A percentile compares a stretch with the other conserved stretches of the same genome.
Evolutionary conservation across 2,888 invertebrate species (phyloP).

Genomic region (Cancer borealis): DNA sequence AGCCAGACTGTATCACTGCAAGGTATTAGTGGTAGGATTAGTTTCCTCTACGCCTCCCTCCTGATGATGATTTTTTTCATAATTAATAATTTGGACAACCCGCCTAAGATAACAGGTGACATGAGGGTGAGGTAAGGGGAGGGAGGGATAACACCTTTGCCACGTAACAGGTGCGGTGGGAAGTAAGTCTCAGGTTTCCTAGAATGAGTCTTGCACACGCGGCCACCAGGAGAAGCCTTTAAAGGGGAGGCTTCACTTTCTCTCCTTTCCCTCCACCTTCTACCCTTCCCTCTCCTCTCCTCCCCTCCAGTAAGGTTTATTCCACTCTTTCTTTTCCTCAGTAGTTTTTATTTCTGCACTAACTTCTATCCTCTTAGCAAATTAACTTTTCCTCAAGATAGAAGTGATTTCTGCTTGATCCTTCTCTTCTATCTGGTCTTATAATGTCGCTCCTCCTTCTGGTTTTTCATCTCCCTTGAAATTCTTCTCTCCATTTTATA

Average conservation of each 20-base stretch:
- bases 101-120: background rate
- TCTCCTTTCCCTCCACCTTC: background rate
- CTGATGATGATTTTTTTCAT: no score
- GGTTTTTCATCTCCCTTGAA: background rate
- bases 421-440: background rate
- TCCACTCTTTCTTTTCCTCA: background rate
- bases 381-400: background rate
- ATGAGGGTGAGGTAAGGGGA: background rate
- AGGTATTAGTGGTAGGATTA: background rate
- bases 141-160: background rate
- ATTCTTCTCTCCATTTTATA: background rate
- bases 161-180: background rate
- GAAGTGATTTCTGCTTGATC: background rate
- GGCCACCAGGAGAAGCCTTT: background rate
- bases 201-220: slow-evolving; percentile 5
- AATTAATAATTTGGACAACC: background rate
- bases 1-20: background rate
- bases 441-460: background rate
- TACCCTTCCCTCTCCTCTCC: background rate
- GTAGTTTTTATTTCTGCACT: background rate
- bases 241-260: background rate
- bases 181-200: background rate
- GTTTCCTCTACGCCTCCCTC: no score
- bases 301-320: background rate
- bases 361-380: background rate